phyloP scores from a whole-genome alignment of 2,888 invertebrate species.

The Campoplex capitator region DNA sequence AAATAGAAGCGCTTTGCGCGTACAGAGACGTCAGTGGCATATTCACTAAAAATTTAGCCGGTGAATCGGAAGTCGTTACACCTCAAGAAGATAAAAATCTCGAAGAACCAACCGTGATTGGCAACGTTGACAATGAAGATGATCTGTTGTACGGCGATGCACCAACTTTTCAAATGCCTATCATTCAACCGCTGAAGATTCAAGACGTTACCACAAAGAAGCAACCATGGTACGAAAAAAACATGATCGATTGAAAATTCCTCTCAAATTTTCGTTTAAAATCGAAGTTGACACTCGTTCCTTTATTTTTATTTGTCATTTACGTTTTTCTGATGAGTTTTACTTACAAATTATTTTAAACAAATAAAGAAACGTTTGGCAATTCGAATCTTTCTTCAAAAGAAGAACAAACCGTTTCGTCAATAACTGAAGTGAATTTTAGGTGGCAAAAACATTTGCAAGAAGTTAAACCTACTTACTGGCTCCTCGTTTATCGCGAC shows the following conservation, averaged over 20 bases:
- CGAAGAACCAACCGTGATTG: slow-evolving; percentile 86
- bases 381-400: background rate
- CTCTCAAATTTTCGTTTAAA: background rate
- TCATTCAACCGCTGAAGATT: slow-evolving; percentile 75
- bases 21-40: slow-evolving; percentile 97
- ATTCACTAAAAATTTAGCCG: slow-evolving; percentile 89
- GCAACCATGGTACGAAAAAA: slow-evolving; percentile 77
- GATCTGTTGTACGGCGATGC: slow-evolving; percentile 96
- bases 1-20: slow-evolving; percentile 86
- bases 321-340: too few species aligned
- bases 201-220: slow-evolving; percentile 78
- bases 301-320: too few species aligned
- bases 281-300: background rate
- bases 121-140: slow-evolving; percentile 96
- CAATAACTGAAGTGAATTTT: background rate
- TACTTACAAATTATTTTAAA: too few species aligned
- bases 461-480: slow-evolving; percentile 92
- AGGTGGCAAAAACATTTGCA: slow-evolving; percentile 93
- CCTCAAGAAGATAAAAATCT: slow-evolving; percentile 85
- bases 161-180: slow-evolving; percentile 88
- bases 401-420: background rate
- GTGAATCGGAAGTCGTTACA: slow-evolving; percentile 85
- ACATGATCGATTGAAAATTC: slow-evolving; percentile 13
- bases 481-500: slow-evolving; percentile 94
- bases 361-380: background rate